Conservation (phyloP, 2,113 vertebrate genomes). For the Hemiscyllium ocellatum region DNA sequence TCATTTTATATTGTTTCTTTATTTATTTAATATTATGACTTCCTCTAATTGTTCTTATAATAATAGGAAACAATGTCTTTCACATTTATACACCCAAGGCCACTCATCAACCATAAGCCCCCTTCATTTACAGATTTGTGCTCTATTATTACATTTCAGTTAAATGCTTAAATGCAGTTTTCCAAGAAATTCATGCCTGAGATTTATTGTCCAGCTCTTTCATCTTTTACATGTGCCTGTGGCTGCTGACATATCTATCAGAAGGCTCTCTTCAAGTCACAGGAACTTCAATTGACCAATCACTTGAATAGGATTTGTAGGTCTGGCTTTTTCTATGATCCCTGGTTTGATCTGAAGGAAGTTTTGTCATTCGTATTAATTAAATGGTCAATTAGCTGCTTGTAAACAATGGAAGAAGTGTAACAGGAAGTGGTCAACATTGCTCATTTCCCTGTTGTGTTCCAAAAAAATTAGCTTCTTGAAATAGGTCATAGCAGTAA, state of each 20-base stretch:
- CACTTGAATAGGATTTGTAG: neutral
- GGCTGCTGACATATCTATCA: neutral
- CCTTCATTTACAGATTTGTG: neutral
- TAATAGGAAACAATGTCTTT: neutral
- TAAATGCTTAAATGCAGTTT: neutral
- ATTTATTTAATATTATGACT: neutral
- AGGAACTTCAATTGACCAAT: neutral
- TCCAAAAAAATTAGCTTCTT: neutral
- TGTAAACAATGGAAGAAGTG: neutral
- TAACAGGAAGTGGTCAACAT: neutral
- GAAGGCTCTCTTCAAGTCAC: neutral
- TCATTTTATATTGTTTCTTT: neutral
- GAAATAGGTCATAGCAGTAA: neutral
- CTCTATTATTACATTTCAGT: neutral
- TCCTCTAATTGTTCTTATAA: neutral
- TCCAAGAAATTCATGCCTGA: neutral
- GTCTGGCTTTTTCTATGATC: neutral
- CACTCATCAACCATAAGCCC: neutral
- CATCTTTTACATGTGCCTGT: neutral
- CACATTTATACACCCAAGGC: neutral
- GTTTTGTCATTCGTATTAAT: neutral
- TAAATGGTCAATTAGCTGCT: neutral
- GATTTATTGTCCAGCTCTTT: neutral
- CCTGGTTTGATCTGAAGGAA: neutral
- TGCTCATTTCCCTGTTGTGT: neutral